Evolutionary conservation across 2,113 vertebrate genomes (phyloP).

Genomic region (Xiphophorus couchianus): DNA sequence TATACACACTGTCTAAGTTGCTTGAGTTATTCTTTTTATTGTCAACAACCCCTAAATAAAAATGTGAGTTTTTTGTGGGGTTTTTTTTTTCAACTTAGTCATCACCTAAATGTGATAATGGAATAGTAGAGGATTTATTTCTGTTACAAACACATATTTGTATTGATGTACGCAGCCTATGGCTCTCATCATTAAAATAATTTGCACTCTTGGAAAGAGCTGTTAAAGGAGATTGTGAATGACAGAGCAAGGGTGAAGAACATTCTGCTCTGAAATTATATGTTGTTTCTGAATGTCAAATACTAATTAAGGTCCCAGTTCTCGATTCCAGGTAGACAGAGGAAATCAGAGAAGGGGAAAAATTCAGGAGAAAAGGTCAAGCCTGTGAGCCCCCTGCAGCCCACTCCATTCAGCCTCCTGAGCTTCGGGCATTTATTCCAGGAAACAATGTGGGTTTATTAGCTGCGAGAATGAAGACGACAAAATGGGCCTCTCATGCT

Average conservation of each 20-base stretch:
- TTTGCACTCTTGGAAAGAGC: conserved; percentile 42
- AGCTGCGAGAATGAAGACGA: conserved; percentile 70
- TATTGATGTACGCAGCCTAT: conserved; percentile 17
- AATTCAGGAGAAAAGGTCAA: conserved; percentile 72
- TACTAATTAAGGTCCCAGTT: conserved; percentile 50
- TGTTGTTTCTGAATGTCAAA: conserved; percentile 68
- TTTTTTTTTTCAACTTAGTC: conserved; percentile 36
- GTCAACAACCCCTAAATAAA: neutral
- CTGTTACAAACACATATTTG: conserved; percentile 1
- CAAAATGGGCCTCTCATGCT: conserved; percentile 75
- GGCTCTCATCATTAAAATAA: conserved; percentile 46
- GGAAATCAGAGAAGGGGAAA: conserved; percentile 62
- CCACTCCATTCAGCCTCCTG: conserved; percentile 66
- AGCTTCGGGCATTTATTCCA: conserved; percentile 72
- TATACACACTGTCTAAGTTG: neutral
- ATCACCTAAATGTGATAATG: neutral
- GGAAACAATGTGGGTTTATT: conserved; percentile 79
- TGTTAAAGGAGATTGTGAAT: conserved; percentile 48
- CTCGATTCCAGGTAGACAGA: conserved; percentile 59
- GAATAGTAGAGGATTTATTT: conserved; percentile 2
- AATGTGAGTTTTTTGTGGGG: conserved; percentile 16
- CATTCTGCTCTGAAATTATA: conserved; percentile 59
- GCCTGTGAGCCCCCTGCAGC: conserved; percentile 64
- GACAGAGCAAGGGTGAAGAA: conserved; percentile 63
- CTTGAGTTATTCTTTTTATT: too few relatives aligned